Evolutionary conservation across 2,797 vertebrate genomes (phyloP).

Genomic region (Pteronotus mesoamericanus): DNA sequence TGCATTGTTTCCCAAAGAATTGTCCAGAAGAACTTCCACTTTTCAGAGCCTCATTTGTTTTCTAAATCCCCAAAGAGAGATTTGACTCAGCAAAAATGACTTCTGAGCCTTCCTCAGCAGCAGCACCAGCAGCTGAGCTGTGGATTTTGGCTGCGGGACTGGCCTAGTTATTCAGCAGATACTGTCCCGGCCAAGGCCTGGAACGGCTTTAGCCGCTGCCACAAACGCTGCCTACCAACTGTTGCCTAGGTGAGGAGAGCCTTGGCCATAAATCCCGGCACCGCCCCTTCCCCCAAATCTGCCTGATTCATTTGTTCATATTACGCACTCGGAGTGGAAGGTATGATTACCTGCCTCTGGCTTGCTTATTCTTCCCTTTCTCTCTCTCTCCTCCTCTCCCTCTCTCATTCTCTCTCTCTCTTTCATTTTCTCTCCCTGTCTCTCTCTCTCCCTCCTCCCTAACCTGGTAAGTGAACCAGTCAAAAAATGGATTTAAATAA

Average conservation of each 20-base stretch:
- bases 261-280: slow-evolving; percentile 60
- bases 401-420: not conserved
- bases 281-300: slow-evolving; percentile 54
- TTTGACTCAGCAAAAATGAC: slow-evolving; percentile 78
- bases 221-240: slow-evolving; percentile 53
- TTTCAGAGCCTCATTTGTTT: slow-evolving; percentile 75
- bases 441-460: not conserved
- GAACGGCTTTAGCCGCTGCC: slow-evolving; percentile 54
- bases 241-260: slow-evolving; percentile 69
- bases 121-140: slow-evolving; percentile 59
- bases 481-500: slow-evolving; percentile 70
- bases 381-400: not conserved
- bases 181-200: slow-evolving; percentile 62
- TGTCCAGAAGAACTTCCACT: slow-evolving; percentile 75
- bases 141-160: slow-evolving; percentile 64
- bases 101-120: slow-evolving; percentile 72
- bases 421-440: not conserved
- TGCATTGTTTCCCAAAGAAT: slow-evolving; percentile 59
- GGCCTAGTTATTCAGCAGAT: slow-evolving; percentile 72
- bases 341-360: not conserved
- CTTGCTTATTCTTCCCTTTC: not conserved
- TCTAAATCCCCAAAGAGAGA: slow-evolving; percentile 79
- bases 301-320: slow-evolving; percentile 74
- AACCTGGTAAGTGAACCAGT: slow-evolving; percentile 59
- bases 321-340: slow-evolving; percentile 72